Percentiles rank a stretch among this genome's conserved stretches.
phyloP scores from a whole-genome alignment of 2,888 invertebrate species.

The Ophion obscuratus region DNA sequence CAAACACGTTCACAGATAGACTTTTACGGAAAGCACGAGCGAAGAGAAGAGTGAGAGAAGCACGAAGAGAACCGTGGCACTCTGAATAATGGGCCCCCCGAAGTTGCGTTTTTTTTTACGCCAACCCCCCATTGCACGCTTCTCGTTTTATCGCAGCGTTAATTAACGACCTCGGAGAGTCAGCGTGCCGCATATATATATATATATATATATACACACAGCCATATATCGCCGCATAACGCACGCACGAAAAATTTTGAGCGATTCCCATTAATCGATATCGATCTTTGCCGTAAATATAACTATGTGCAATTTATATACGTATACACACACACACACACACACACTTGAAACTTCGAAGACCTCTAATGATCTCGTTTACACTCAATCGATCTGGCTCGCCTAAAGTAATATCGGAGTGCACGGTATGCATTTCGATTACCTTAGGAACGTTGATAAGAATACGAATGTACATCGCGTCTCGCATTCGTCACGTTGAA shows the following conservation, averaged over 20 bases:
- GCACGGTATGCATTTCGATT: conserved; percentile 34
- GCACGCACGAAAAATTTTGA: conserved; percentile 64
- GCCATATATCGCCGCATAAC: neutral
- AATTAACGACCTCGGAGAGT: conserved; percentile 67
- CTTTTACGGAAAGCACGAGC: conserved; percentile 54
- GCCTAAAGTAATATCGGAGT: conserved; percentile 48
- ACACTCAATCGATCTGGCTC: conserved; percentile 61
- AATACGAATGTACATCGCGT: conserved; percentile 3
- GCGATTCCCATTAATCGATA: conserved; percentile 68
- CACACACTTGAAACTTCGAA: conserved; percentile 22
- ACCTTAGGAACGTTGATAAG: neutral
- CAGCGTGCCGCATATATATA: conserved; percentile 34
- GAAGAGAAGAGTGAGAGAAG: conserved; percentile 56
- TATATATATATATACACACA: neutral
- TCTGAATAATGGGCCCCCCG: conserved; percentile 68
- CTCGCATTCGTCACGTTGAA: neutral
- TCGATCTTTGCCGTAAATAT: conserved; percentile 54
- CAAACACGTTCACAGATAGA: conserved; percentile 36
- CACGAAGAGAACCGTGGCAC: conserved; percentile 64
- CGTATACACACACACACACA: conserved; percentile 14
- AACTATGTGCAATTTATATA: neutral
- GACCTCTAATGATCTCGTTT: conserved; percentile 66
- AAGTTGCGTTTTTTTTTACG: conserved; percentile 54
- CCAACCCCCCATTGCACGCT: conserved; percentile 62
- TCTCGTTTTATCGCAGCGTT: conserved; percentile 67